Evolutionary conservation across 1,140 invertebrate species (phyloP).

Genomic region (Polyergus mexicanus): DNA sequence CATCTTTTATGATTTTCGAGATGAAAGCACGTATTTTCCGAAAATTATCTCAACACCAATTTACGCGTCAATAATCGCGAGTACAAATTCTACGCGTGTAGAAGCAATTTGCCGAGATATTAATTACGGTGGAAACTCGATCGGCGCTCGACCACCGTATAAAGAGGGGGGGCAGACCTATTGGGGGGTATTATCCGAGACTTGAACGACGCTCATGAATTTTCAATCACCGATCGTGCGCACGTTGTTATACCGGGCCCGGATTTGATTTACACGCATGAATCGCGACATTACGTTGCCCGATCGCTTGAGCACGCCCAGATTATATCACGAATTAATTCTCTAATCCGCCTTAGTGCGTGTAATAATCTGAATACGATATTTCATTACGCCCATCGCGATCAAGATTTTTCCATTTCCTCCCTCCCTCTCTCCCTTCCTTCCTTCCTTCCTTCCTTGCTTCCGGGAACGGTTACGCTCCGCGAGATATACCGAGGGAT

Average conservation of each 20-base stretch:
- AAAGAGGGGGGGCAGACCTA: neutral
- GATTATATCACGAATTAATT: slow-evolving; percentile 26
- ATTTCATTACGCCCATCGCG: too few species aligned
- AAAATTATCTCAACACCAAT: neutral
- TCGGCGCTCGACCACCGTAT: neutral
- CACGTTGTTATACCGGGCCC: neutral
- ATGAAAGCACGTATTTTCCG: neutral
- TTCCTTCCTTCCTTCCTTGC: neutral
- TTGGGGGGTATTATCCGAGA: slow-evolving; percentile 20
- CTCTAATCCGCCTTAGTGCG: neutral
- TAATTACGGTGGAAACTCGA: slow-evolving; percentile 21
- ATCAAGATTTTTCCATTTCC: slow-evolving; percentile 2
- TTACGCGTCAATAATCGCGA: neutral
- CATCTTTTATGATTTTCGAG: neutral
- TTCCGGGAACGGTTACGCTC: neutral
- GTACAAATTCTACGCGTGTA: slow-evolving; percentile 1
- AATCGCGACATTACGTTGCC: slow-evolving; percentile 13
- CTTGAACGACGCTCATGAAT: slow-evolving; percentile 32
- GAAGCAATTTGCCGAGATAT: neutral
- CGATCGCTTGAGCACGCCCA: neutral
- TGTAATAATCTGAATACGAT: neutral
- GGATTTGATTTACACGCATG: slow-evolving; percentile 47
- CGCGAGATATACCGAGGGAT: neutral
- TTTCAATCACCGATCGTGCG: slow-evolving; percentile 26
- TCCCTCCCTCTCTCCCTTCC: too few species aligned